These are phyloP conservation scores for Apamea anceps DNA, from an alignment of 2,888 invertebrate species.

Conservation along the genomic window DNA sequence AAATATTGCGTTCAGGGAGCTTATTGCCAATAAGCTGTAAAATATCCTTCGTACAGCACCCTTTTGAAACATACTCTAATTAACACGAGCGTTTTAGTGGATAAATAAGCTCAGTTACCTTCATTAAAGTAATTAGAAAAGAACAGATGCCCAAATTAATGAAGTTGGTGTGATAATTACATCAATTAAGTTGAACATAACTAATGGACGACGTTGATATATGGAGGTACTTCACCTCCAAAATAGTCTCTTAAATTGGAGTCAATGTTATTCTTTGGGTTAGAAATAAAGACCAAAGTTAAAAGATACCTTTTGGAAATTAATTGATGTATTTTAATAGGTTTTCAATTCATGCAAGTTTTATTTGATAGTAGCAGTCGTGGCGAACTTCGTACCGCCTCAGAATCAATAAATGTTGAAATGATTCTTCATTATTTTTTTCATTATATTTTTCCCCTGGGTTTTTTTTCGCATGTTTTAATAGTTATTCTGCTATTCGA, in stretches of 20 bases:
- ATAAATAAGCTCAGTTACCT: constrained; percentile 13
- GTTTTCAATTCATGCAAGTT: no score
- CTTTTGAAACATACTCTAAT: constrained; percentile 19
- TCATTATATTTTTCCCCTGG: no score
- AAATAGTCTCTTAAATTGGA: constrained; percentile 39
- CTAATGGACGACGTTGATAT: constrained; percentile 39
- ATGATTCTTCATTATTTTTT: not conserved
- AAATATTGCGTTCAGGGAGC: constrained; percentile 7
- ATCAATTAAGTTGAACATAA: constrained; percentile 42
- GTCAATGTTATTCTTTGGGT: not conserved
- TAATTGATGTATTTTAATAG: not conserved
- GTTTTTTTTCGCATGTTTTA: no score
- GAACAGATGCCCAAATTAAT: constrained; percentile 37
- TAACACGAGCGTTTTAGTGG: constrained; percentile 1
- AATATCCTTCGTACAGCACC: not conserved
- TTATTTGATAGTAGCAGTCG: not conserved
- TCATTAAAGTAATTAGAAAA: constrained; percentile 30
- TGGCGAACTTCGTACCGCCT: not conserved
- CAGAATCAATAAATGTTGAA: not conserved
- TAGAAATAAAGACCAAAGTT: not conserved
- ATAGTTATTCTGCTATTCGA: not conserved
- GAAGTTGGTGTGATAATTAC: constrained; percentile 49
- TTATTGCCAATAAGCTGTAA: constrained; percentile 22
- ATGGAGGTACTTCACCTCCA: constrained; percentile 2
- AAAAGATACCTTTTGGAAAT: not conserved